Percentiles rank a stretch among this genome's conserved stretches.
Evolutionary conservation across 2,113 vertebrate genomes (phyloP).

Genomic region (Passer montanus): DNA sequence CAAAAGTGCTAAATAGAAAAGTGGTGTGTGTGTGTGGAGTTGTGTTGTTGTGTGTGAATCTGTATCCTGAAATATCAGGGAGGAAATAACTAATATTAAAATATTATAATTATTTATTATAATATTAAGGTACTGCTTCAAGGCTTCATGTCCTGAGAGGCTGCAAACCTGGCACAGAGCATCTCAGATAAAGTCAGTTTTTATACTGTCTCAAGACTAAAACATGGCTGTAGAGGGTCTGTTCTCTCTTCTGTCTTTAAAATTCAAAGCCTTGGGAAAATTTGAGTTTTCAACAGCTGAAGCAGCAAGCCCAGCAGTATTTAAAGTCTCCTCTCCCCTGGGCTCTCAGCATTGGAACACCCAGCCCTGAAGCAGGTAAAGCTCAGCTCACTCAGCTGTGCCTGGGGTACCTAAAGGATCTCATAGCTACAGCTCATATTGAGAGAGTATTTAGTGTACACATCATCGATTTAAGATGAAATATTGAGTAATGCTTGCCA

Average conservation of each 20-base stretch:
- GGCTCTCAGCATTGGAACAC: neutral
- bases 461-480: neutral
- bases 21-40: neutral
- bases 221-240: neutral
- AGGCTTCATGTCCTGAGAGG: neutral
- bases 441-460: neutral
- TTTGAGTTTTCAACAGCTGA: neutral
- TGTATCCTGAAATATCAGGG: neutral
- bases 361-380: neutral
- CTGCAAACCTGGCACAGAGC: neutral
- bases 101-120: neutral
- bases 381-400: neutral
- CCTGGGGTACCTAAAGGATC: neutral
- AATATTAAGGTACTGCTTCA: neutral
- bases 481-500: neutral
- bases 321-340: neutral
- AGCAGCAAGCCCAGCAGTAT: neutral
- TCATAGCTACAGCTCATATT: neutral
- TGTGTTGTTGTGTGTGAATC: neutral
- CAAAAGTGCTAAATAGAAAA: neutral
- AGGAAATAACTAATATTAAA: neutral
- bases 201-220: neutral
- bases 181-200: no score
- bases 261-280: neutral
- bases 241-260: neutral